Evolutionary conservation across 1,140 invertebrate genomes (phyloP), one percentile per base, ranked within the genome.

Genomic region (Dufourea novaeangliae): DNA sequence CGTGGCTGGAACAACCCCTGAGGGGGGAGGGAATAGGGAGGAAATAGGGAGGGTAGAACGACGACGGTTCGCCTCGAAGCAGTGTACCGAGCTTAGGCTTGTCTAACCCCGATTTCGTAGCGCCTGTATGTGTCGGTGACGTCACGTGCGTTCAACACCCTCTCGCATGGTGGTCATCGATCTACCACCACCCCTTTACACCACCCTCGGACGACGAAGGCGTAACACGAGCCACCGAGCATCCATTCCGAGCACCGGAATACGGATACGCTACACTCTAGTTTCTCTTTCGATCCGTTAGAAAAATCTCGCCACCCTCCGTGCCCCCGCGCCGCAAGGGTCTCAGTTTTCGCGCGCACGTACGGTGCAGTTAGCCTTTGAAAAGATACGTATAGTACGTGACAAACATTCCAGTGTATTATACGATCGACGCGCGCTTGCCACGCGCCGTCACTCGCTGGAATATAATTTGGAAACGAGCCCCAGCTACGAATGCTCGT

Each of bases 81-180:
- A 10, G 57, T 25, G 25, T 32, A 71, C 56, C 34, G 27, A 70
- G 75, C 70, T 78, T 81, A 75, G 66, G 72, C 61, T 84, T 52
- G 59, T 68, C 56, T 81, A 82, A 74, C 63, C 56, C 34, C 70
- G 79, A 84, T 82, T 84, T 81, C 62, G 34, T 52, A 56, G 20
- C 46, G 14, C 52, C n/a, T 75, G 57, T 78, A 68, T 29, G 78
- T 73, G 68, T 44, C 46, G n/a, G 39, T 83, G 68, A 75, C 71
- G 78, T 82, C 74, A 81, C 79, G 62, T 74, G 78, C 57, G 57
- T 75, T 41, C 71, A 79, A 84, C 57, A 85, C 62, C 66, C 57
- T 72, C 75, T 72, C 75, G 63, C 62, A 61, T 62, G 62, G 63
- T 62, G 62, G 63, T 75, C 52, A 82, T 84, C 75, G 75, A 84